phyloP scores from a whole-genome alignment of 2,888 invertebrate species.

The Orchesellides sinensis region DNA sequence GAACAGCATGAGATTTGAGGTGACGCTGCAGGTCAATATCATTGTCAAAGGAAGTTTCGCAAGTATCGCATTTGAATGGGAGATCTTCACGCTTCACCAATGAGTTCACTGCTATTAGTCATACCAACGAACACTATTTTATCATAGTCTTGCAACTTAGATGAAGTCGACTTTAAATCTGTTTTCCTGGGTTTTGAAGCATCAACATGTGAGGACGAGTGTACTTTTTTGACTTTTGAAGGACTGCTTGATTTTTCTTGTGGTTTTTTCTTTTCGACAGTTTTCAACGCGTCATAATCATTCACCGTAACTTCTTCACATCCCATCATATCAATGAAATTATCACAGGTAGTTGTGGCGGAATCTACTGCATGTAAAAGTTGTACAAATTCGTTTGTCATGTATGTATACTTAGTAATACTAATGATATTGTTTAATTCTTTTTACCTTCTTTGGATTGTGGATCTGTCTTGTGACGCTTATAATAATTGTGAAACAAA shows the following conservation, averaged over 20 bases:
- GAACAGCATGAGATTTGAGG: slow-evolving; percentile 43
- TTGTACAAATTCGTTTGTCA: no score
- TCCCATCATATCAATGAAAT: slow-evolving; percentile 3
- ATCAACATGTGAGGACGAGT: slow-evolving; percentile 5
- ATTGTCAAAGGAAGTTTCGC: slow-evolving; percentile 61
- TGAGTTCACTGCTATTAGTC: background rate
- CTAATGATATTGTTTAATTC: background rate
- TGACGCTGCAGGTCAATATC: slow-evolving; percentile 62
- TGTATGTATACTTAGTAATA: no score
- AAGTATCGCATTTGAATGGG: slow-evolving; percentile 57
- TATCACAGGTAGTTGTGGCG: slow-evolving; percentile 4
- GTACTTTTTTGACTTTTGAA: background rate
- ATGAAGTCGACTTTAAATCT: slow-evolving; percentile 12
- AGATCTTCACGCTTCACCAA: slow-evolving; percentile 19
- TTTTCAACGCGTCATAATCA: slow-evolving; percentile 30
- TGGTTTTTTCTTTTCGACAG: slow-evolving; percentile 13
- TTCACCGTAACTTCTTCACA: slow-evolving; percentile 35
- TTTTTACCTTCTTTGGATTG: slow-evolving; percentile 18
- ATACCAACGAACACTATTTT: slow-evolving; percentile 43
- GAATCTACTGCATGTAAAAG: slow-evolving; percentile 16
- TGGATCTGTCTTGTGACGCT: background rate
- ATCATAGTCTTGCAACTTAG: slow-evolving; percentile 30
- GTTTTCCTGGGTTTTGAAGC: slow-evolving; percentile 24
- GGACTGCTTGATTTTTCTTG: slow-evolving; percentile 6
- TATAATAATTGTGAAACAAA: slow-evolving; percentile 56